Base-by-base conservation (phyloP, 2,113 vertebrate species). In the Gallinago undulata region DNA sequence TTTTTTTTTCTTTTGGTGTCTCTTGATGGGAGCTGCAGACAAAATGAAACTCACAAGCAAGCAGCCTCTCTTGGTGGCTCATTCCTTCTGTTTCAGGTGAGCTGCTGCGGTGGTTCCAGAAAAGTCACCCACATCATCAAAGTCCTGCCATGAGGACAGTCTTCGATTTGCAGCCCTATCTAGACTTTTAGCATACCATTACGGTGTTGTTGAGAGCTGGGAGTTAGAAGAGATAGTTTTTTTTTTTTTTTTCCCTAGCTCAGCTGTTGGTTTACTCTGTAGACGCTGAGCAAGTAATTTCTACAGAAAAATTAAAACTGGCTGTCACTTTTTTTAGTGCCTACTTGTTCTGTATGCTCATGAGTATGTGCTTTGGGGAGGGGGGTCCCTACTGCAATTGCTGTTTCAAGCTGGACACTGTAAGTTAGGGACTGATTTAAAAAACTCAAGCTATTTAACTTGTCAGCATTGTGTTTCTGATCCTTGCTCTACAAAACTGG, bases 231-330 rank as follows among this genome's bases (percentile, higher is more conserved):
- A 84, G 35, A 33, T 43, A 37, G 13, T 4, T 73, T 79, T 77
- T 92, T 80, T 73, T 24, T 73, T 78, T 80, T 92, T 73, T 73
- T 83, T 11, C 11, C 11, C 51, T 60, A 90, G 73, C 86, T 94
- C 94, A 95, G 96, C 94, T 96, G 86, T 70, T 84, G 77, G 73
- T 93, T 94, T 88, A 69, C 83, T 92, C 48, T 0, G 1, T 43
- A 94, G 80, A 95, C 50, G 80, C 91, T 93, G 96, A 96, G 90
- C 92, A 95, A 93, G 88, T 96, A 3, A 93, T 94, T 96, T 92
- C 89, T 45, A 68, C 69, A 91, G 77, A 94, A 95, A 96, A 93
- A 96, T 96, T 93, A 89, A 92, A 96, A 90, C 51, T 60, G 76
- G 56, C 88, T 96, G 88, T 81, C 80, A 94, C 76, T 84, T 74